Evolutionary conservation across 2,113 vertebrate species (phyloP), one percentile per base, ranked within the genome.

Genomic region (Mirounga angustirostris): DNA sequence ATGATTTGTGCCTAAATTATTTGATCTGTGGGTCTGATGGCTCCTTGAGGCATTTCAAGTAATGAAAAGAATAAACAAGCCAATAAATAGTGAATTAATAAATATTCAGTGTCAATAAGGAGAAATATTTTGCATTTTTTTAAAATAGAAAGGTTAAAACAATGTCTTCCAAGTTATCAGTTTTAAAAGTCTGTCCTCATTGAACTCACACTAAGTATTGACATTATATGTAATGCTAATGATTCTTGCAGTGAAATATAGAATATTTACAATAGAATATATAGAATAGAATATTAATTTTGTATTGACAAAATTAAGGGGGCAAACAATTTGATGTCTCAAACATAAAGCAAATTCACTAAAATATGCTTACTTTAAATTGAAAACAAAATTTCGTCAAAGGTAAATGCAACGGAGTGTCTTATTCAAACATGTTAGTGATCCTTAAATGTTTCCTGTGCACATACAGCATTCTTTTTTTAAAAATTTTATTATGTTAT

Each of bases 1-100:
- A 81, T 92, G 78, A 97, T 94, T 93, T 98, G 89, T 97, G 86
- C 87, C 65, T 91, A 93, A 97, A 89, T 89, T 96, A 95, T 96
- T 95, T 96, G 91, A 97, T 96, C 67, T 91, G 56, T 95, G 73
- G 36, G 8, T 86, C 30, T 96, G 81, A 97, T 65, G 36, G 67
- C 74, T 97, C 97, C 93, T 93, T 74, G 82, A 97, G 95, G 81
- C 52, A 92, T 97, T 98, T 96, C 90, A 92, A 95, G 50, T 73
- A 83, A 94, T 91, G 43, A 93, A 96, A 97, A 90, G 40, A 95
- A 84, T 79, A 97, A 98, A 92, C 28, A 94, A 97, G 65, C 71
- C 46, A 92, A 86, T 92, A 95, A 96, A 93, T 89, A 88, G 71
- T 91, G 84, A 97, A 93, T 96, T 95, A 94, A 91, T 96, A 98